These are phyloP conservation scores for Clarias laeviceps DNA, from an alignment of 2,797 vertebrate species.

Conservation along the genomic window DNA sequence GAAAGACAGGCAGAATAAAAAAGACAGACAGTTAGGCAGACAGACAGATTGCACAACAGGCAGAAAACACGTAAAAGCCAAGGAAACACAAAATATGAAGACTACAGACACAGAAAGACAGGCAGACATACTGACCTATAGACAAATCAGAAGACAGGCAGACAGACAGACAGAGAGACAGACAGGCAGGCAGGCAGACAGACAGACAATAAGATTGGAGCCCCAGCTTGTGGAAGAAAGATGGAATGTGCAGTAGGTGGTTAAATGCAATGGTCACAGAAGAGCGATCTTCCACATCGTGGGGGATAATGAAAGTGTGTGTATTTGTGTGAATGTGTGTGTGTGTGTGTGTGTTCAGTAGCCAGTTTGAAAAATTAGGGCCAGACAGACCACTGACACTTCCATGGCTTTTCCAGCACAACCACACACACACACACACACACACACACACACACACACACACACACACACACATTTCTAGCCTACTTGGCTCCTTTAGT, in stretches of 20 bases:
- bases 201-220: background rate
- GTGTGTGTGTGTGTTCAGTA: slow-evolving; percentile 42
- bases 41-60: background rate
- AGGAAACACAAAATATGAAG: background rate
- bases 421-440: slow-evolving; percentile 8
- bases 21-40: background rate
- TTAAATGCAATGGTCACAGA: slow-evolving; percentile 26
- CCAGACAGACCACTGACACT: slow-evolving; percentile 15
- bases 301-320: slow-evolving; percentile 26
- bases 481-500: background rate
- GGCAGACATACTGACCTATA: background rate
- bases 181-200: background rate
- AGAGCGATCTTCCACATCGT: slow-evolving; percentile 25
- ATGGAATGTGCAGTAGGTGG: slow-evolving; percentile 17
- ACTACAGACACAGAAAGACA: background rate
- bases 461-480: background rate
- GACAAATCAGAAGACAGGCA: background rate
- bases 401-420: background rate
- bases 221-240: background rate
- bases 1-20: background rate
- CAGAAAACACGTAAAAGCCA: background rate
- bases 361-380: slow-evolving; percentile 68
- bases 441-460: slow-evolving; percentile 9
- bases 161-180: background rate
- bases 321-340: background rate